These are phyloP conservation scores for Psittacula echo DNA, from an alignment of 2,797 vertebrate genomes.

Conservation along the genomic window DNA sequence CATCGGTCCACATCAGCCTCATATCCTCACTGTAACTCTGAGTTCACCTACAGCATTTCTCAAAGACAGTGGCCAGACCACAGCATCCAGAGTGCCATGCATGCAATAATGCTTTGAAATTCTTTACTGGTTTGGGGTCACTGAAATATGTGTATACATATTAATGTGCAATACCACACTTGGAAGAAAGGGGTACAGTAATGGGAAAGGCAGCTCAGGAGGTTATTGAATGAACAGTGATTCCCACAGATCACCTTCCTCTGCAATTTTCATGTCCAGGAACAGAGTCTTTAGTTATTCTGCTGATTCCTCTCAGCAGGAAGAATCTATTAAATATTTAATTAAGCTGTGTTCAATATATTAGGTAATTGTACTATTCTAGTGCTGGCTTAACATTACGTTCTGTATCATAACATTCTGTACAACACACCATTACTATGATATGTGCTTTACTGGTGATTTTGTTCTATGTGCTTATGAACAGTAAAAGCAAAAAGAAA, in stretches of 20 bases:
- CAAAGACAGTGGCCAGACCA: neutral
- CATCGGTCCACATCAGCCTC: neutral
- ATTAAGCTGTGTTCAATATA: constrained; percentile 30
- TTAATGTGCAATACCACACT: neutral
- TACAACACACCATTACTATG: neutral
- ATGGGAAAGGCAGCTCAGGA: neutral
- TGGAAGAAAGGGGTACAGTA: neutral
- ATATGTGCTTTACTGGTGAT: neutral
- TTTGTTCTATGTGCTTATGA: neutral
- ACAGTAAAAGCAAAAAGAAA: neutral
- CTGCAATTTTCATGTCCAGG: neutral
- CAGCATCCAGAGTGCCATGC: neutral
- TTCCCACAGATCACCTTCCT: neutral
- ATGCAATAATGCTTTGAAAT: neutral
- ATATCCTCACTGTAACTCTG: neutral
- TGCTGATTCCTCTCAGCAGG: constrained; percentile 18
- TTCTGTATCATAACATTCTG: neutral
- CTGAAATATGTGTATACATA: neutral
- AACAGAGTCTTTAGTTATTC: constrained; percentile 3
- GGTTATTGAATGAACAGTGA: neutral
- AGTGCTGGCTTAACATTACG: neutral
- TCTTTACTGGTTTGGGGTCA: neutral
- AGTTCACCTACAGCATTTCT: neutral
- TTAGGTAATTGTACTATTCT: constrained; percentile 31
- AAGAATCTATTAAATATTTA: constrained; percentile 57